Conservation (phyloP, 2,797 vertebrate genomes). For the Dallia pectoralis region DNA sequence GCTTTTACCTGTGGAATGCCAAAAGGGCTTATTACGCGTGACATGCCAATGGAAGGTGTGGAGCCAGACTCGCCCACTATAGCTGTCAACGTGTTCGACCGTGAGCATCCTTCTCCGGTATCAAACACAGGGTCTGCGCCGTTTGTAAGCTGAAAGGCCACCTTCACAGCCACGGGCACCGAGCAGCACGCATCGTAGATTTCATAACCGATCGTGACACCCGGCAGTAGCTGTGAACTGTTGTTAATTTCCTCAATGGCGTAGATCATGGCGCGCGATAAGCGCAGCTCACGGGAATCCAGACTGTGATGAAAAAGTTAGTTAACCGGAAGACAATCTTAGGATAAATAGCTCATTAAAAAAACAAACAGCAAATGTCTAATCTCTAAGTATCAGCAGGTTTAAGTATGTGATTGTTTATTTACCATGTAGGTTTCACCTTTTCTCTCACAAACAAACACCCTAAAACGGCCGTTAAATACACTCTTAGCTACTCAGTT, state of each 20-base stretch:
- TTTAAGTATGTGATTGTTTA: no score
- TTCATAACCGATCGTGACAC: conserved; percentile 55
- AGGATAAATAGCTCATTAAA: no score
- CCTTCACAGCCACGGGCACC: conserved; percentile 44
- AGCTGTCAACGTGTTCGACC: conserved; percentile 40
- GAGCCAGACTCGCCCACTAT: conserved; percentile 68
- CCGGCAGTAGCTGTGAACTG: conserved; percentile 56
- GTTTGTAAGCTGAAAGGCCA: conserved; percentile 53
- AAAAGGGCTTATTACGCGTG: conserved; percentile 56
- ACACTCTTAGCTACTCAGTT: conserved; percentile 7
- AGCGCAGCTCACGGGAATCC: conserved; percentile 49
- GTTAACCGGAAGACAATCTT: background rate
- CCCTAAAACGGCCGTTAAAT: background rate
- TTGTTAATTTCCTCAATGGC: conserved; percentile 65
- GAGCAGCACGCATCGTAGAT: conserved; percentile 62
- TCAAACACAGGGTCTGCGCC: conserved; percentile 41
- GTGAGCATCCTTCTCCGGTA: conserved; percentile 30
- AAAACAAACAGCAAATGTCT: no score
- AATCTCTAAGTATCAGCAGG: no score
- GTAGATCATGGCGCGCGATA: conserved; percentile 57
- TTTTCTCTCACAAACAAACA: background rate
- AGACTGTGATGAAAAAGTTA: conserved; percentile 26
- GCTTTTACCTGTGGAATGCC: conserved; percentile 61
- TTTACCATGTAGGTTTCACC: background rate
- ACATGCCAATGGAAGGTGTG: conserved; percentile 65